Percentiles rank a stretch among this genome's conserved stretches.
phyloP scores from a whole-genome alignment of 2,888 invertebrate genomes.

The Ormyrus pomaceus region DNA sequence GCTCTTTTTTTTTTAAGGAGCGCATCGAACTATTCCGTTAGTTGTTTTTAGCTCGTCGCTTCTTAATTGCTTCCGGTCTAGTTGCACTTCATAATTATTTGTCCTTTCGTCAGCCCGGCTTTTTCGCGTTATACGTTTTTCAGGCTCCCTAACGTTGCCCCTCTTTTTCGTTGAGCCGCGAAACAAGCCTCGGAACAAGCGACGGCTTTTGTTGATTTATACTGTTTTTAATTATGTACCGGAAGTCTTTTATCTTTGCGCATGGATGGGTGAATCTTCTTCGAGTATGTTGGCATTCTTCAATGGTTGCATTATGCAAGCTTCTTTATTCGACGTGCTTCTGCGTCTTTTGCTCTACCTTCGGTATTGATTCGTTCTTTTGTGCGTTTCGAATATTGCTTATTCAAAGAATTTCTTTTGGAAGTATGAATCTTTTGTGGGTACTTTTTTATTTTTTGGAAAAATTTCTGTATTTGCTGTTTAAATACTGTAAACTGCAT shows the following conservation, averaged over 20 bases:
- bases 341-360: neutral
- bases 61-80: slow-evolving; percentile 46
- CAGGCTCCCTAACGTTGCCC: too few species aligned
- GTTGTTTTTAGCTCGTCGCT: slow-evolving; percentile 9
- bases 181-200: too few species aligned
- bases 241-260: neutral
- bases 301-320: neutral
- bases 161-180: too few species aligned
- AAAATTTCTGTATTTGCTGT: neutral
- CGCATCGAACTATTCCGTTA: slow-evolving; percentile 33
- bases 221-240: slow-evolving; percentile 24
- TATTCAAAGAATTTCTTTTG: neutral
- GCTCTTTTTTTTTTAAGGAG: neutral
- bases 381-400: neutral
- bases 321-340: neutral
- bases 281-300: neutral
- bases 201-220: too few species aligned
- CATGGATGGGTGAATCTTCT: neutral
- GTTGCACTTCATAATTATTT: slow-evolving; percentile 7
- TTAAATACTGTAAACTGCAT: too few species aligned
- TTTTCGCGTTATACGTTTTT: too few species aligned
- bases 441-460: neutral
- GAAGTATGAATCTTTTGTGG: neutral
- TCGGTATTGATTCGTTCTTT: neutral
- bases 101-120: too few species aligned